phyloP scores from a whole-genome alignment of 2,797 vertebrate genomes.

The Bradypus variegatus region DNA sequence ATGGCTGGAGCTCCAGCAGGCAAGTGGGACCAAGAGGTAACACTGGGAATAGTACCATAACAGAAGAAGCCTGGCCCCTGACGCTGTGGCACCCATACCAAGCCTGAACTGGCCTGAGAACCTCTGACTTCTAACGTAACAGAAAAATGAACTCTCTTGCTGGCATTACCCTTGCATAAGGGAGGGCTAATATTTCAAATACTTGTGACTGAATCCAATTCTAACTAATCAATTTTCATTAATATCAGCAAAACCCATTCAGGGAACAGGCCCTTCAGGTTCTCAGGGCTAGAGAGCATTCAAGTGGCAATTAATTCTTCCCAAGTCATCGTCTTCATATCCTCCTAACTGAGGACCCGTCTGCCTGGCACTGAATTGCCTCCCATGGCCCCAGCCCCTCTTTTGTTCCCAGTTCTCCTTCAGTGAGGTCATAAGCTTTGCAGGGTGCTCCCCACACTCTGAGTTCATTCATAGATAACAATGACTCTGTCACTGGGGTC shows the following conservation, averaged over 20 bases:
- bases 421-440: neutral
- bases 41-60: neutral
- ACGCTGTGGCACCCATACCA: neutral
- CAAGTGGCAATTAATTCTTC: fast-evolving
- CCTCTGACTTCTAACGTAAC: neutral
- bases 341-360: neutral
- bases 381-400: neutral
- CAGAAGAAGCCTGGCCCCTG: neutral
- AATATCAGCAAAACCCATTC: neutral
- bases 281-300: neutral
- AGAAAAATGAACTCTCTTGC: neutral
- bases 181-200: neutral
- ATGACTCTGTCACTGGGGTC: neutral
- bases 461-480: neutral
- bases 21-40: neutral
- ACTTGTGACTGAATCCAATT: neutral
- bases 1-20: neutral
- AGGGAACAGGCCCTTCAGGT: fast-evolving
- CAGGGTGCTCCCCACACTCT: neutral
- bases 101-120: neutral
- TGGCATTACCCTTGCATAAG: neutral
- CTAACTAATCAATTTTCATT: neutral
- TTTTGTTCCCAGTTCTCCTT: neutral
- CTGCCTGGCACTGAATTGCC: neutral
- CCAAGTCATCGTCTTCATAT: neutral